A percentile compares a stretch with the other conserved stretches of the same genome.
phyloP scores from a whole-genome alignment of 2,113 vertebrate species.

The Glaucidium brasilianum region DNA sequence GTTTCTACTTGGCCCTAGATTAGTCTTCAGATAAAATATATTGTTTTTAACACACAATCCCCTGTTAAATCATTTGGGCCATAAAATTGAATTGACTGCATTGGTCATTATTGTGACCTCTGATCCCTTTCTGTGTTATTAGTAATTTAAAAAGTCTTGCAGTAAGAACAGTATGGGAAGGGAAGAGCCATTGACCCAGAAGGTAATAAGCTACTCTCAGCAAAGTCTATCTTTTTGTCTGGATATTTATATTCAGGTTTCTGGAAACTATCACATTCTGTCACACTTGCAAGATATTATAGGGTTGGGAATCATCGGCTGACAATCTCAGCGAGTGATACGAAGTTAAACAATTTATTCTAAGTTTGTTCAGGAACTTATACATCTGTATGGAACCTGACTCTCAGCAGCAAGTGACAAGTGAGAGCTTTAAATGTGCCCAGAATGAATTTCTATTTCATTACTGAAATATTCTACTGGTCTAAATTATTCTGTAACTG shows the following conservation, averaged over 20 bases:
- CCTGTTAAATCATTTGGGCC: not conserved
- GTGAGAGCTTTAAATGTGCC: slow-evolving; percentile 9
- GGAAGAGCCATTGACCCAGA: not conserved
- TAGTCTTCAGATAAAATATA: slow-evolving; percentile 24
- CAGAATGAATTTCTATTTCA: slow-evolving; percentile 60
- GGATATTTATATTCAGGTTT: not conserved
- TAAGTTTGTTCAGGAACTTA: not conserved
- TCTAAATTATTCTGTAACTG: slow-evolving; percentile 63
- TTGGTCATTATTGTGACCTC: slow-evolving; percentile 18
- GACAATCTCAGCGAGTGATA: not conserved
- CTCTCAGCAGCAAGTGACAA: not conserved
- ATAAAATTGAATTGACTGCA: not conserved
- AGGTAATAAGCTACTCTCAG: not conserved
- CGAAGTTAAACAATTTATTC: not conserved
- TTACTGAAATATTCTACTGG: slow-evolving; percentile 57
- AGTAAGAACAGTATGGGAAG: not conserved
- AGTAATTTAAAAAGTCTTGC: not conserved
- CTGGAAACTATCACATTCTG: not conserved
- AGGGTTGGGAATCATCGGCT: not conserved
- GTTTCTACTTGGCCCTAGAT: not conserved
- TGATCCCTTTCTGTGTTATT: not conserved
- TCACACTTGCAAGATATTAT: not conserved
- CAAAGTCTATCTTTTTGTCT: not conserved
- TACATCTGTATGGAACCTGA: not conserved
- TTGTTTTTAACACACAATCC: not conserved